Evolutionary conservation across 2,888 invertebrate species (phyloP), one percentile per base, ranked within the genome.

Genomic region (Tenthredo livida): DNA sequence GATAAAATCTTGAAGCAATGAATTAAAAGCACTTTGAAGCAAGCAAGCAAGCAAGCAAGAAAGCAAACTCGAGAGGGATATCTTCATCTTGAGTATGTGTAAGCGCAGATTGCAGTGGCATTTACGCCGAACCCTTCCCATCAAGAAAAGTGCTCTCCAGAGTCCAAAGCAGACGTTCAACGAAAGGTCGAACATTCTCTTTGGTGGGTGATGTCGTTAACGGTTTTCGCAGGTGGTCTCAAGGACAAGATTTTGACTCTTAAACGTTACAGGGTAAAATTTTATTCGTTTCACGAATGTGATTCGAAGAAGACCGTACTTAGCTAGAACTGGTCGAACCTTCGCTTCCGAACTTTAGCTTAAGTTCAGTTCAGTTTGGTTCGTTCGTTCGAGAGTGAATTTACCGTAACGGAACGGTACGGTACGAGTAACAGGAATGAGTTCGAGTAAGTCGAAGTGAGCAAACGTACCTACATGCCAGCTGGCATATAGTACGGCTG

Each of bases 141-240:
- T 80, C 37, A 50, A 58, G 58, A 80, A 61, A 80, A 80, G 61
- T 80, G 80, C 80, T 80, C 80, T 80, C 80, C 61, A 80, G 80
- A 58, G 80, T 37, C 37, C 40, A 58, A 15, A 40, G 80, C 80
- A 80, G 17, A 29, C 61, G 17, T 54, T 50, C 29, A 29, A 47
- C 25, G 29, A 54, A 29, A 54, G 54, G 67, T 67, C 67, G 33
- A 15, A 73, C 72, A 21, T 21, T 73, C 72, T 25, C 72, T 21
- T 73, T 25, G 67, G 33, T 12, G 21, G 61, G 12, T 61, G 61
- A 21, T 61, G 61, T 61, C 61, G 61, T 61, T 61, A 61, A 21
- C 61, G 25, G 61, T 25, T 21, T 61, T 61, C 61, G 61, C 61
- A 61, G 61, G 61, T 61, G 61, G 21, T 61, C 61, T 21, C 25